Evolutionary conservation across 2,797 vertebrate species (phyloP), one percentile per base, ranked within the genome.

Genomic region (Karalla daura): DNA sequence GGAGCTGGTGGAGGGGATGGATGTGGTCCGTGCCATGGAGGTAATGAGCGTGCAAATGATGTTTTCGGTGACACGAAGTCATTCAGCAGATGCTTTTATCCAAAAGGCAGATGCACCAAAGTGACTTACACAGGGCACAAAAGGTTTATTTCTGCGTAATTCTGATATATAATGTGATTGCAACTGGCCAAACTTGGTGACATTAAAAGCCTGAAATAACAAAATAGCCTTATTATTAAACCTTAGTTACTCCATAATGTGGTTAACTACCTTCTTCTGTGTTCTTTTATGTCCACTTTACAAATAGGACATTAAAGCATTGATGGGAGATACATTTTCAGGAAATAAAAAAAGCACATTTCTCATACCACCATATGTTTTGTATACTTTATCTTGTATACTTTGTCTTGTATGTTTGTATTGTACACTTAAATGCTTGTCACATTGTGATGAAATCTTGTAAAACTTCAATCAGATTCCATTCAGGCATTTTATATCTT

Each of bases 1-100:
- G 23, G 98, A 99, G 59, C 81, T 99, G 80, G 93, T 96, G 0
- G 97, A 99, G 66, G 98, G 98, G 67, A 95, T 98, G 91, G 97
- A 99, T 0, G 95, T 99, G 46, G 63, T 99, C 27, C 89, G 92
- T 54, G 90, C 95, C 55, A 98, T 99, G 46, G 98, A 99, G 95
- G 98, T 98, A 45, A 10, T 54, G 24, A 7, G n/a, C 13, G 7
- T 27, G 32, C 5, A 5, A 18, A 28, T n/a, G n/a, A 1, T 25
- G 1, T 13, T 35, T 2, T 32, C n/a, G n/a, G n/a, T n/a, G n/a
- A n/a, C n/a, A n/a, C n/a, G n/a, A n/a, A n/a, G n/a, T n/a, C n/a
- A n/a, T n/a, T n/a, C n/a, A n/a, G n/a, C n/a, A n/a, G n/a, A n/a
- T n/a, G n/a, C n/a, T n/a, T n/a, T n/a, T n/a, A n/a, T n/a, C n/a